These are phyloP conservation scores for Meda fulgida DNA, from an alignment of 2,797 vertebrate genomes.

Conservation along the genomic window DNA sequence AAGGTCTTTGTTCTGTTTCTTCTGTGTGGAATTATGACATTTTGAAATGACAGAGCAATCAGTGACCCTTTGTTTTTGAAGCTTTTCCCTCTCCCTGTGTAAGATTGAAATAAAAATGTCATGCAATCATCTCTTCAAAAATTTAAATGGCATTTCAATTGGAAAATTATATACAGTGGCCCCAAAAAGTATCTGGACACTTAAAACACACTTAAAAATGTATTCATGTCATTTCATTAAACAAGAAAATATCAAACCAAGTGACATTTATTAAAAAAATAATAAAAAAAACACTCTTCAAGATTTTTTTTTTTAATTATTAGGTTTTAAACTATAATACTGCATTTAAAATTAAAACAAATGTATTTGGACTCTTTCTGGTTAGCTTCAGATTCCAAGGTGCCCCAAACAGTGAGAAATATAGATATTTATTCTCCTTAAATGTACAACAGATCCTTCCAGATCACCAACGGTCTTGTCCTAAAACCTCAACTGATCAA, in stretches of 20 bases:
- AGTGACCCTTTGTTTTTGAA: constrained; percentile 64
- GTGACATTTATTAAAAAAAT: neutral
- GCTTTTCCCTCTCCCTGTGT: constrained; percentile 78
- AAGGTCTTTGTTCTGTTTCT: constrained; percentile 52
- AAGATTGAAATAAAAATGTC: constrained; percentile 31
- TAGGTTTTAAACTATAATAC: neutral
- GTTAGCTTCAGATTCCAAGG: neutral
- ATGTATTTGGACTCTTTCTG: neutral
- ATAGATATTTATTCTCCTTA: neutral
- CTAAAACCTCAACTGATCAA: neutral
- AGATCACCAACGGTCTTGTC: neutral
- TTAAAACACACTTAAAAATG: constrained; percentile 4
- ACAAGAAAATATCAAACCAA: neutral
- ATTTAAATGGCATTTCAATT: neutral
- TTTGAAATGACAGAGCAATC: constrained; percentile 41
- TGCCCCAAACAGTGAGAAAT: neutral
- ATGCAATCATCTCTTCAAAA: constrained; percentile 12
- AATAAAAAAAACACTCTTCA: neutral
- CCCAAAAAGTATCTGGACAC: neutral
- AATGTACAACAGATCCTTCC: neutral
- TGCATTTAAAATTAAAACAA: neutral
- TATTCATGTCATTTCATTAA: neutral
- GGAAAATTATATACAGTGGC: neutral
- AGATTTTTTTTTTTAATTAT: neutral
- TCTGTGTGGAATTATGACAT: constrained; percentile 55